Evolutionary conservation across 1,140 invertebrate species (phyloP), one percentile per base, ranked within the genome.

Genomic region (Drosophila yakuba): DNA sequence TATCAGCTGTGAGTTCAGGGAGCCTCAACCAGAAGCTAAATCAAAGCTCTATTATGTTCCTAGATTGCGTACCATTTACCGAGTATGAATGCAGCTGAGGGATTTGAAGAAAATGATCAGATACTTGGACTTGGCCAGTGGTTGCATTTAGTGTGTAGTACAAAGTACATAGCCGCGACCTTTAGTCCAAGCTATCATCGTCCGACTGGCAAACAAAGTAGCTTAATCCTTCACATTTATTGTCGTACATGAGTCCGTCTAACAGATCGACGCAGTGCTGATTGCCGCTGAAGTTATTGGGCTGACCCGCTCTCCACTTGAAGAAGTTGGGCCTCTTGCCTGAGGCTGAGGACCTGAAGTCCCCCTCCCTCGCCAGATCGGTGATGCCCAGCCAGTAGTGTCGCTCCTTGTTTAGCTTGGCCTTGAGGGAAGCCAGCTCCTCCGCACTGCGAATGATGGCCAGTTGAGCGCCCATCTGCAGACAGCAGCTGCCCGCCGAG

Each of bases 1-100:
- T 58, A 72, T 71, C 68, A 35, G 28, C 54, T 32, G 35, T 20
- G 14, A 59, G 36, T 47, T 47, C 54, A 38, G 54, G 52, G 41
- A 25, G 38, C 15, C 17, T 17, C 61, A 23, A 32, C 25, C 62
- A 69, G 67, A 71, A 50, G 67, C 66, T 41, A 17, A 23, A 17
- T 17, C 17, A 17, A 25, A 25, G 20, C 20, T 20, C 2, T 20
- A 20, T 20, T 20, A 1, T 20, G 20, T 20, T 20, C 20, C 20
- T 20, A 20, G 20, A 20, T 20, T 20, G 20, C 20, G 20, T 20
- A 20, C 20, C 20, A 20, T 20, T 20, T 20, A 20, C 20, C 25
- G 25, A 25, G 4, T 25, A 25, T 25, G 2, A 25, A 25, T 3
- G 23, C 23, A 25, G 23, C 23, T 5, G 23, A 3, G 3, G 23